Conservation (phyloP, 2,888 invertebrate genomes). For the Lathronympha strigana region DNA sequence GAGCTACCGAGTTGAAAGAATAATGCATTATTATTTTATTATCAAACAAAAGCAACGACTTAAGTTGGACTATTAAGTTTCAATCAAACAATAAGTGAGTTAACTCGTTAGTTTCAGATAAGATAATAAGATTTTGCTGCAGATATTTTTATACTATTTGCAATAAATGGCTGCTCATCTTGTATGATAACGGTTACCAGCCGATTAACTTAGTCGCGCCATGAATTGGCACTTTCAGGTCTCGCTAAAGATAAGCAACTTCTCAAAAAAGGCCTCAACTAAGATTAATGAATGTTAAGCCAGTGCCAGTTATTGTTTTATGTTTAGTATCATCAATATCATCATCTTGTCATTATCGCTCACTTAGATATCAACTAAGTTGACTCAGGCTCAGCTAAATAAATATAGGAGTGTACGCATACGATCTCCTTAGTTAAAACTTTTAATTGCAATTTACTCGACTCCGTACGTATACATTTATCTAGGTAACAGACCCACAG, state of each 20-base stretch:
- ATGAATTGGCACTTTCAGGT: conserved; percentile 25
- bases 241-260: conserved; percentile 15
- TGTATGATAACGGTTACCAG: not conserved
- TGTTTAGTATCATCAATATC: not conserved
- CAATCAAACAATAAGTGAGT: not conserved
- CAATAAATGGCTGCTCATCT: not conserved
- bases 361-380: not conserved
- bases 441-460: conserved; percentile 27
- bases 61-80: not conserved
- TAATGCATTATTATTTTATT: no score
- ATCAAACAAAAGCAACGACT: no score
- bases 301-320: not conserved
- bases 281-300: conserved; percentile 14
- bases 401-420: not conserved
- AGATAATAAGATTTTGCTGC: not conserved
- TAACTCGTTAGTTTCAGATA: conserved; percentile 3
- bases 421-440: conserved; percentile 13
- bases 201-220: conserved; percentile 6
- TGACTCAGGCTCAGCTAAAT: conserved; percentile 2
- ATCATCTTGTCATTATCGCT: not conserved
- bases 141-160: conserved; percentile 2
- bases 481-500: conserved; percentile 22
- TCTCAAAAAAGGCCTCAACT: not conserved
- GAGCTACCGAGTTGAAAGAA: no score
- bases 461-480: conserved; percentile 6